Evolutionary conservation across 2,797 vertebrate genomes (phyloP).

Genomic region (Heteromormyrus szaboi): DNA sequence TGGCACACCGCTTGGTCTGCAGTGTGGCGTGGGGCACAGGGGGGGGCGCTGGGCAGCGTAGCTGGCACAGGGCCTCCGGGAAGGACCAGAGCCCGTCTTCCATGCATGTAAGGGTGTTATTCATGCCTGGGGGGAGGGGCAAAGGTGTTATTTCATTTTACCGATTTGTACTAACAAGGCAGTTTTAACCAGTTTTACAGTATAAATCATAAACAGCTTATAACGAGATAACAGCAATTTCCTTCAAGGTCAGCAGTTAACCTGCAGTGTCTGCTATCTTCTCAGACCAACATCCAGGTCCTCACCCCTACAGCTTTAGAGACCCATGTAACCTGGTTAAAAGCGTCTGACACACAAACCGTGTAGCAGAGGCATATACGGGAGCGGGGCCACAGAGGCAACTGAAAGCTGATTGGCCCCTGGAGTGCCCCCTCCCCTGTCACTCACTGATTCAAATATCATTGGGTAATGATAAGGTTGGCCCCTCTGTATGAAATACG

Average conservation of each 20-base stretch:
- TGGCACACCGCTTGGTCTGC: slow-evolving; percentile 80
- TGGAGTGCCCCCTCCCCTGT: neutral
- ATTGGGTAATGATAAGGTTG: neutral
- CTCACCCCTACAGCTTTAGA: neutral
- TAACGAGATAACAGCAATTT: neutral
- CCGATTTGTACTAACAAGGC: neutral
- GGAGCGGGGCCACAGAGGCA: neutral
- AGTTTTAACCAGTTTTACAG: neutral
- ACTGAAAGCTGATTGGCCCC: neutral
- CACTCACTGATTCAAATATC: neutral
- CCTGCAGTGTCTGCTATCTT: neutral
- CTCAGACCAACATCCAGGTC: neutral
- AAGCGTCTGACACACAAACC: neutral
- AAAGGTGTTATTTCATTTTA: neutral
- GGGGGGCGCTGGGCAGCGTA: slow-evolving; percentile 84
- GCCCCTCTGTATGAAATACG: neutral
- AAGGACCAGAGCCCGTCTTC: slow-evolving; percentile 98
- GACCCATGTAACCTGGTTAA: neutral
- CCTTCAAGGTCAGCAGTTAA: neutral
- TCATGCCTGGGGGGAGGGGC: slow-evolving; percentile 65
- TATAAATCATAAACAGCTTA: neutral
- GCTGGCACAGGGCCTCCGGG: slow-evolving; percentile 88
- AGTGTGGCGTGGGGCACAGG: slow-evolving; percentile 78
- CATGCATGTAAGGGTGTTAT: slow-evolving; percentile 86
- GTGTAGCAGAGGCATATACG: neutral